Base-by-base conservation (phyloP, 37 sponge, comb jelly and placozoan genomes). In the Eunapius fragilis region DNA sequence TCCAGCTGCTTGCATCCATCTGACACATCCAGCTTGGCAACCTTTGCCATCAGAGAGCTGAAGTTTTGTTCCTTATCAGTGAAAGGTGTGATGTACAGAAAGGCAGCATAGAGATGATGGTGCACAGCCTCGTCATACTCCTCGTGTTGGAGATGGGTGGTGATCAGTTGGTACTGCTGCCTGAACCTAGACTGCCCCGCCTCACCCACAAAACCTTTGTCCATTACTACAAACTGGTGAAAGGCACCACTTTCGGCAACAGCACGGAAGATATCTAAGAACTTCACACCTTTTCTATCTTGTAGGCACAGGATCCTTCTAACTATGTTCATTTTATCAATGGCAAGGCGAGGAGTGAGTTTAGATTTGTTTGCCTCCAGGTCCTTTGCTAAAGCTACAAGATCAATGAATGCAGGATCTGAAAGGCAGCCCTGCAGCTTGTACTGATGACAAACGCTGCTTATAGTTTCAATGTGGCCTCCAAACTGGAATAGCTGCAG, bases 91-190 rank as follows among this genome's bases (percentile, higher is more conserved):
- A 96, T 94, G 85, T 83, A 78, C 70, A 86, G 75, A 83, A 89
- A 96, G 19, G 97, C 97, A 26, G 91, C 90, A 67, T 76, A 84
- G 37, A 96, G 90, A 74, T 96, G 94, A 70, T 89, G 93, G 36
- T 94, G 73, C 28, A 96, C 90, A 2, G 80, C 82, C 70, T 96
- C 96, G 36, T 96, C 93, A 79, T 96, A 96, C 75, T 96, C 96
- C 74, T 96, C 91, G 37, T 96, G 89, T 78, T 94, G 94, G 13
- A 96, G 84, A 28, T 96, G 95, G 27, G 88, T 82, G 2, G 92
- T 94, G 35, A 96, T 89, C 25, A 96, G 81, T 19, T 91, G 79
- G 80, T 87, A 86, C 81, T 95, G 89, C 77, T 89, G 93, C 24
- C 28, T 25, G 78, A 91, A 95, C 27, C 85, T 58, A 9, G 38